These are phyloP conservation scores for Lasioglossum calceatum DNA, from an alignment of 2,888 invertebrate species.

Conservation along the genomic window DNA sequence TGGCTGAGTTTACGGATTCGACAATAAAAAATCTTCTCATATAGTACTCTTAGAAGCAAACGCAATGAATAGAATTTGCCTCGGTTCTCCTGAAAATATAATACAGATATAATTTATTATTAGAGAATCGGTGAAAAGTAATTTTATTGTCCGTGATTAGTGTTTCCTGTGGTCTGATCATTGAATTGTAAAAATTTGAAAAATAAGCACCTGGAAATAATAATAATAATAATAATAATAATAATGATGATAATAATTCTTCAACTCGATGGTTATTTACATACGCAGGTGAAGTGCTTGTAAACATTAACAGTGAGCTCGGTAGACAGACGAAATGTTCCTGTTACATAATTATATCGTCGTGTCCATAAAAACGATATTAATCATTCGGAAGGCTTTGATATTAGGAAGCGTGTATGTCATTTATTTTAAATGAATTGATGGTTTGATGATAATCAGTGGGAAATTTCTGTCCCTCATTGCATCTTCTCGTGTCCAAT, in stretches of 20 bases:
- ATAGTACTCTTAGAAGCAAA: conserved; percentile 2
- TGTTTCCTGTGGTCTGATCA: conserved; percentile 8
- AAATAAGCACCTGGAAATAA: conserved; percentile 34
- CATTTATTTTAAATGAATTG: conserved; percentile 9
- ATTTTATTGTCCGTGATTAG: conserved; percentile 8
- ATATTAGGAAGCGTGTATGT: conserved; percentile 2
- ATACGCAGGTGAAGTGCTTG: neutral
- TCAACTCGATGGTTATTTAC: conserved; percentile 11
- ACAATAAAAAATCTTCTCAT: conserved; percentile 3
- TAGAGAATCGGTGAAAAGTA: conserved; percentile 18
- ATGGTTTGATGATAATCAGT: neutral
- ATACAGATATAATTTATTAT: conserved; percentile 13
- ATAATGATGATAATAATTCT: conserved; percentile 6
- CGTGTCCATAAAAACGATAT: neutral
- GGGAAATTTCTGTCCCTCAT: conserved; percentile 11
- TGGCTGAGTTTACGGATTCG: neutral
- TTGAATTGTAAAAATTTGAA: conserved; percentile 17
- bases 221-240: conserved; percentile 6
- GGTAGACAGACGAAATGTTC: neutral
- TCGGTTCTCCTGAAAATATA: conserved; percentile 37
- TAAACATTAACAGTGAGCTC: conserved; percentile 9
- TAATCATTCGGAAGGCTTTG: neutral
- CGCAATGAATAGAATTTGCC: conserved; percentile 16
- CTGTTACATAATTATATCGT: conserved; percentile 5
- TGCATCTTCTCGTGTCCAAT: conserved; percentile 19